phyloP scores from a whole-genome alignment of 2,888 invertebrate genomes.

The Fragum whitleyi region DNA sequence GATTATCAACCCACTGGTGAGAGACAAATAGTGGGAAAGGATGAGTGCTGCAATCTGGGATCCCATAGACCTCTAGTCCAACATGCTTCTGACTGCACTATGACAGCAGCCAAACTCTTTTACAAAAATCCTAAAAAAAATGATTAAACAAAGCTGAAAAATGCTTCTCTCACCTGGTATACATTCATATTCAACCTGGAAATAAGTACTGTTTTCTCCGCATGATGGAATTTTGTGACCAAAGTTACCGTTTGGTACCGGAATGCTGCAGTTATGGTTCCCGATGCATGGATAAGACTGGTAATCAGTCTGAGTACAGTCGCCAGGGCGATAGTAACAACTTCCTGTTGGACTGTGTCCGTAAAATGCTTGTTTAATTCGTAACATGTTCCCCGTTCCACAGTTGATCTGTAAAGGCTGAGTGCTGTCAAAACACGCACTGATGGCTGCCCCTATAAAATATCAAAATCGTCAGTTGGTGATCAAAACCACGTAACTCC shows the following conservation, averaged over 20 bases:
- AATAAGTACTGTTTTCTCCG: constrained; percentile 79
- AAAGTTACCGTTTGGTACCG: constrained; percentile 73
- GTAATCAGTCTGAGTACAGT: constrained; percentile 77
- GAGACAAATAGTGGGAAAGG: too few relatives aligned
- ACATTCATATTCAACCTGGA: constrained; percentile 83
- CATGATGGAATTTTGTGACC: constrained; percentile 76
- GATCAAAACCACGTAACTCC: too few relatives aligned
- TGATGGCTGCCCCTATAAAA: constrained; percentile 69
- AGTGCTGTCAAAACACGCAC: constrained; percentile 74
- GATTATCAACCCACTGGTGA: too few relatives aligned
- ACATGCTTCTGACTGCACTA: too few relatives aligned
- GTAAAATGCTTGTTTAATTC: constrained; percentile 79
- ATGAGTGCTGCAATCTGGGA: too few relatives aligned
- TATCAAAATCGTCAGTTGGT: not conserved
- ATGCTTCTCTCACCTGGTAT: constrained; percentile 80
- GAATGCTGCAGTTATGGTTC: constrained; percentile 74
- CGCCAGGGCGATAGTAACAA: constrained; percentile 73
- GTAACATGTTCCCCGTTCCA: constrained; percentile 77
- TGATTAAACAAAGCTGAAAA: too few relatives aligned
- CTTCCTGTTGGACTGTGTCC: constrained; percentile 73
- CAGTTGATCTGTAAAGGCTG: constrained; percentile 76
- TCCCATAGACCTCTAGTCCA: too few relatives aligned
- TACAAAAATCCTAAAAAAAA: too few relatives aligned
- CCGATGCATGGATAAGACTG: constrained; percentile 80
- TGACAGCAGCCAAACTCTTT: too few relatives aligned